Percentiles rank a stretch among this genome's conserved stretches.
phyloP scores from a whole-genome alignment of 2,797 vertebrate species.

The Martes flavigula region DNA sequence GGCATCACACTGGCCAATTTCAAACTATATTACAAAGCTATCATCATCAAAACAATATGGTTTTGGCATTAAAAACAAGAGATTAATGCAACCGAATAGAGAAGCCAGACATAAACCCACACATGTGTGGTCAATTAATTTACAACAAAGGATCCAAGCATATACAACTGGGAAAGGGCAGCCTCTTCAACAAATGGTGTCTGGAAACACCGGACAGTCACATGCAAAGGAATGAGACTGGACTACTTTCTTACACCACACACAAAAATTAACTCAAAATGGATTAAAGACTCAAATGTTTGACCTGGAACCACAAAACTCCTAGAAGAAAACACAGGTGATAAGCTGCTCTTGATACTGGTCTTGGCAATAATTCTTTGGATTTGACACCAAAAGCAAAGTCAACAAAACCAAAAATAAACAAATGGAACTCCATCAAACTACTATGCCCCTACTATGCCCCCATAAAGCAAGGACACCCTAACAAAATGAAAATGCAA shows the following conservation, averaged over 20 bases:
- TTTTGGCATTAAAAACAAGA: background rate
- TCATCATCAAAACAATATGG: background rate
- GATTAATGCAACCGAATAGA: background rate
- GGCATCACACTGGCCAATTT: background rate
- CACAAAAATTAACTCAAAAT: background rate
- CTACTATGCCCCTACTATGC: background rate
- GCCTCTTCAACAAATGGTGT: background rate
- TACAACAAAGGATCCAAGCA: background rate
- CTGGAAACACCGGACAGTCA: background rate
- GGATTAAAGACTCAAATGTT: background rate
- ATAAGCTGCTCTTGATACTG: background rate
- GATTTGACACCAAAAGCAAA: background rate
- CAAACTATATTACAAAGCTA: background rate
- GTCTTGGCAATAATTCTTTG: background rate
- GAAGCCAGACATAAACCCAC: background rate
- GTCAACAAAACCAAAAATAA: background rate
- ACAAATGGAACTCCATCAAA: background rate
- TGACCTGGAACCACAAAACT: background rate
- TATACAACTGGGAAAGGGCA: background rate
- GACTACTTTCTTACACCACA: background rate
- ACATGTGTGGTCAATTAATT: background rate
- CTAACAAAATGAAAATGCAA: background rate
- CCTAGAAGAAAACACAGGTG: background rate
- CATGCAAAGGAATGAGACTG: background rate
- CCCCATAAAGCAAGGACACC: background rate